These are phyloP conservation scores for Dipus sagitta DNA, from an alignment of 2,797 vertebrate species.

Conservation along the genomic window DNA sequence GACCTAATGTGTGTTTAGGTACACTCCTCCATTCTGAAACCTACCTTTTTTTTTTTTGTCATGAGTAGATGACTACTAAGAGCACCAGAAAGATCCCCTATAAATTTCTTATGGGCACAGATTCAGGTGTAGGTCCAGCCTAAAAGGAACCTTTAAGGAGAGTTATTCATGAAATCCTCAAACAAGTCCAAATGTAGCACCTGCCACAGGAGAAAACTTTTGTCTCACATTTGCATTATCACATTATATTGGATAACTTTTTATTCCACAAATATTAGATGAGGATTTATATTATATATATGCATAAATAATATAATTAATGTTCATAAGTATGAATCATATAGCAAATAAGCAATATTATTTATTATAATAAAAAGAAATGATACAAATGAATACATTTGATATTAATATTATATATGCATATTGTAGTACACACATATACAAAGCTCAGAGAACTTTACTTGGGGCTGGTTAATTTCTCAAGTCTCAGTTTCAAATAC, in stretches of 20 bases:
- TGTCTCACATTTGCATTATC: neutral
- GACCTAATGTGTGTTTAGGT: neutral
- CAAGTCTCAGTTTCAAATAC: neutral
- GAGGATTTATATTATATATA: neutral
- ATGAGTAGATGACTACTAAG: neutral
- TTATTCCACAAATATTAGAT: neutral
- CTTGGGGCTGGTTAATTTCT: neutral
- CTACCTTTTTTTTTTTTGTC: neutral
- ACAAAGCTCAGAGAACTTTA: neutral
- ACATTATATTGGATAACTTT: slow-evolving; percentile 39
- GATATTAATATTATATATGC: neutral
- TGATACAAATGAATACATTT: neutral
- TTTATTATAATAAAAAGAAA: neutral
- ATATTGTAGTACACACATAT: neutral
- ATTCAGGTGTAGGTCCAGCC: neutral
- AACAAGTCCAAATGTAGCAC: neutral
- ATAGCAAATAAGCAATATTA: neutral
- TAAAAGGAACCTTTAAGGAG: neutral
- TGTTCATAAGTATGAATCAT: neutral
- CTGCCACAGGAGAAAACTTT: neutral
- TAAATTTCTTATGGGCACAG: neutral
- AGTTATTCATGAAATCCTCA: neutral
- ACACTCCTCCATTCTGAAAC: neutral
- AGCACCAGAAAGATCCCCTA: neutral
- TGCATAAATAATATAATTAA: neutral